Evolutionary conservation across 1,140 invertebrate genomes (phyloP), one percentile per base, ranked within the genome.

Genomic region (Gryllus bimaculatus): DNA sequence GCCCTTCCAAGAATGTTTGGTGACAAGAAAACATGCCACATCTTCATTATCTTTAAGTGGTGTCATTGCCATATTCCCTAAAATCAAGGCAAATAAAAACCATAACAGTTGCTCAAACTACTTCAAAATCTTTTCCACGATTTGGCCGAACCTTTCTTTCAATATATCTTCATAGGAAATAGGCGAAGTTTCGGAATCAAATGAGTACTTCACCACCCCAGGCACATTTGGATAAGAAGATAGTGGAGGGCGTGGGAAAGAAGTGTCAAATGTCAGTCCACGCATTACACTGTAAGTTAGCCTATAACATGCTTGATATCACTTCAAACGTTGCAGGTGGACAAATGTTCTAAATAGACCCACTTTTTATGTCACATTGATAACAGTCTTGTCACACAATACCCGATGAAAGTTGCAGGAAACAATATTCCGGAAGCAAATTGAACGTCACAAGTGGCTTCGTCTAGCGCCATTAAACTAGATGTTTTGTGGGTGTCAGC

Each of bases 1-100:
- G 87, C 97, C 95, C 88, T 97, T 98, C 97, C 97, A 94, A 13
- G 93, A 96, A 85, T 97, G 95, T 88, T 99, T 99, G 15, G 95
- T 98, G 83, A 98, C 96, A 86, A 96, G 91, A 88, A 96, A 99
- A 87, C 96, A 97, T 80, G 94, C 93, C 83, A 97, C 89, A 91
- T 97, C 95, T 85, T 94, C 90, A 88, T 96, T 97, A 86, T 96
- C 94, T 87, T 92, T 93, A 82, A 93, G 88, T 81, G 93, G 92
- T 89, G 92, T 92, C 93, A 94, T 94, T 86, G 90, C 91, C 84
- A 85, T 88, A 90, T 89, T 83, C 85, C 87, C 86, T 86, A 82
- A 48, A 85, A 86, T 39, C 26, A 39, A 39, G 1, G 5, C 26
- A 39, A 39, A 39, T 39, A 39, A 39, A 39, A 39, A 39, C 26